A percentile compares a stretch with the other conserved stretches of the same genome.
Evolutionary conservation across 2,797 vertebrate genomes (phyloP).

Genomic region (Anabacerthia variegaticeps): DNA sequence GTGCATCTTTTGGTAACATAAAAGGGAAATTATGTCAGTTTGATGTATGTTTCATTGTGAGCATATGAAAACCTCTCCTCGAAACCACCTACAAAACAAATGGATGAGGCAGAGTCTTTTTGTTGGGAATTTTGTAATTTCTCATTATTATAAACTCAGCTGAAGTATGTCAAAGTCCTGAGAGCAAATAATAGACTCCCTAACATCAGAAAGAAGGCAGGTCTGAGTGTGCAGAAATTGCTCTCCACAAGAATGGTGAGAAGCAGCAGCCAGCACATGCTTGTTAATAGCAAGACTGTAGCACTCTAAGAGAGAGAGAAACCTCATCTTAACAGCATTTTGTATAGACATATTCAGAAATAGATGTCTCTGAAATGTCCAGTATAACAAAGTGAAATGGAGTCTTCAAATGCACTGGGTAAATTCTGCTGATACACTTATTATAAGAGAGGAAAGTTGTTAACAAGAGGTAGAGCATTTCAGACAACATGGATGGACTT

Average conservation of each 20-base stretch:
- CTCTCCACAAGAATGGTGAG: neutral
- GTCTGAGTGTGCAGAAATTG: neutral
- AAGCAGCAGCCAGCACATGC: neutral
- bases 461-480: neutral
- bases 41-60: neutral
- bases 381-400: neutral
- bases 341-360: neutral
- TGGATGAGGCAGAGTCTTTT: rapidly evolving
- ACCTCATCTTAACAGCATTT: neutral
- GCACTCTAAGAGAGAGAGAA: neutral
- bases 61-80: neutral
- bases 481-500: neutral
- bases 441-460: neutral
- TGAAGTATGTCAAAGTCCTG: neutral
- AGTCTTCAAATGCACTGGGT: neutral
- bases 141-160: neutral
- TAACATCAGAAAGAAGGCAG: neutral
- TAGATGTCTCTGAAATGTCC: neutral
- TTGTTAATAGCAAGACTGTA: neutral
- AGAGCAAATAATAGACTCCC: neutral
- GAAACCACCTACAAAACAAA: neutral
- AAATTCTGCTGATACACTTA: neutral
- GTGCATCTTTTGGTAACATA: neutral
- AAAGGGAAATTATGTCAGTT: neutral
- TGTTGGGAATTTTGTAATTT: neutral